Base-by-base conservation (phyloP, 2,113 vertebrate genomes). In the Herpailurus yagouaroundi region DNA sequence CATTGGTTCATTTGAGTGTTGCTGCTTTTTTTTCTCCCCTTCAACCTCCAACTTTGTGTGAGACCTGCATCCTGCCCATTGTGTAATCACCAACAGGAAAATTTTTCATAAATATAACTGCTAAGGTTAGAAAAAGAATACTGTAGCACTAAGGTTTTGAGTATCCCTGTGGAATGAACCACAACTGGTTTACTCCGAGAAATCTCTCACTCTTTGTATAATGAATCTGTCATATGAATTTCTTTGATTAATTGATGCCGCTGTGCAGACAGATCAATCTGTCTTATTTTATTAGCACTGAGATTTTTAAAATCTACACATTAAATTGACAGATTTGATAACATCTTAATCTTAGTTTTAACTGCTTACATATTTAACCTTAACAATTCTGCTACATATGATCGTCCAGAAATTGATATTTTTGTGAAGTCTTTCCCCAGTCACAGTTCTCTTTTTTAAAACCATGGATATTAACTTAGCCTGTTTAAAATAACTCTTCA, bases 241-340 rank as follows among this genome's bases (percentile, higher is more conserved):
- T 80, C 50, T 68, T 83, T 92, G 84, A 95, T 93, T 97, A 89
- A 97, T 50, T 89, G 50, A 89, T 5, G 14, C 36, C 89, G 57
- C 55, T 60, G 23, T 91, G 33, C 8, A 90, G 45, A 96, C 11
- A 92, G 57, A 91, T 89, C 41, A 80, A 68, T 83, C 92, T 68
- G 25, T 84, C 91, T 95, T 77, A 41, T 91, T 82, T 95, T 77
- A 94, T 52, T 83, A 94, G 93, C 38, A 74, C 0, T 68, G 60
- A 93, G 45, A 92, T 84, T 93, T 95, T 38, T 19, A 10, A 88
- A 91, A 69, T 48, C 84, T 92, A 66, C 31, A 84, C 57, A 76
- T 80, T 74, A 96, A 94, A 50, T 57, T 82, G 41, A 85, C 64
- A 50, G 68, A 93, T 79, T 89, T 71, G 80, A 93, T 84, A 96